phyloP scores from a whole-genome alignment of 2,797 vertebrate genomes.

The Sylvilagus floridanus region DNA sequence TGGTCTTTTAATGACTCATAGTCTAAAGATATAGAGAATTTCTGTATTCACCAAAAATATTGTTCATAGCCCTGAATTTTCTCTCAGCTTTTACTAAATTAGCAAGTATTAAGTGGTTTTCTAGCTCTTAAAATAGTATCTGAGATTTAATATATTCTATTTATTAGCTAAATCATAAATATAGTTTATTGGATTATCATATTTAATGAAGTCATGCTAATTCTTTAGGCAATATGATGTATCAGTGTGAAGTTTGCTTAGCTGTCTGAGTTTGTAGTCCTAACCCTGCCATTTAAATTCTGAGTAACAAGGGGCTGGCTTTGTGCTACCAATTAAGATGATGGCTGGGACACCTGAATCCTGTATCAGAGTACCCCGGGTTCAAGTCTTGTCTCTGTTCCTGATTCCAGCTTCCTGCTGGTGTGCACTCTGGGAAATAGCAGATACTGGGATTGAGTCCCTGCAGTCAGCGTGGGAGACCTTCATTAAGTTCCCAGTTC shows the following conservation, averaged over 20 bases:
- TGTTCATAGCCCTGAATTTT: not conserved
- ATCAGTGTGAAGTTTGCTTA: not conserved
- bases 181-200: constrained; percentile 10
- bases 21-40: constrained; percentile 29
- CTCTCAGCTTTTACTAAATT: constrained; percentile 17
- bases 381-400: too few relatives aligned
- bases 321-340: too few relatives aligned
- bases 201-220: constrained; percentile 48
- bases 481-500: too few relatives aligned
- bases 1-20: constrained; percentile 11
- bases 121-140: constrained; percentile 15
- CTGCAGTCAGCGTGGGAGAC: too few relatives aligned
- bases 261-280: constrained; percentile 6
- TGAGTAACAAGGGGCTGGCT: not conserved
- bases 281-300: constrained; percentile 30
- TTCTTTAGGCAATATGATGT: constrained; percentile 23
- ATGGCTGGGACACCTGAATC: too few relatives aligned
- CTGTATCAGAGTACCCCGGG: too few relatives aligned
- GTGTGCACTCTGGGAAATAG: too few relatives aligned
- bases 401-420: too few relatives aligned
- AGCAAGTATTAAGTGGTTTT: constrained; percentile 29
- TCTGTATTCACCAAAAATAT: constrained; percentile 24
- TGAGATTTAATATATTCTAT: constrained; percentile 30
- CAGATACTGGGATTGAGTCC: too few relatives aligned
- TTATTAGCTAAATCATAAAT: constrained; percentile 26